Evolutionary conservation across 1,140 invertebrate genomes (phyloP).

Genomic region (Bilobella aurantiaca): DNA sequence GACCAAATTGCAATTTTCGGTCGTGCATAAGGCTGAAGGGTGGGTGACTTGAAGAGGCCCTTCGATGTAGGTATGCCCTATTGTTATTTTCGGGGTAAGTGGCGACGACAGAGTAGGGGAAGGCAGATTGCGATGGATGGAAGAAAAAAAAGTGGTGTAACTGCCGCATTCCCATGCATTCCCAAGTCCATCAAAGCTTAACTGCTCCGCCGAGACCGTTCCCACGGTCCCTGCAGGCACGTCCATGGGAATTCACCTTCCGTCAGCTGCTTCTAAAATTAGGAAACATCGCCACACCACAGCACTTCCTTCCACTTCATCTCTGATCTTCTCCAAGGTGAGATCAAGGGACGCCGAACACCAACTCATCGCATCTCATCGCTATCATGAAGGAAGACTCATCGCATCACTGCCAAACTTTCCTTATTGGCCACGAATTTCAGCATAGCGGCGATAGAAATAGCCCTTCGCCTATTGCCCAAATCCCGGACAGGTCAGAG

Average conservation of each 20-base stretch:
- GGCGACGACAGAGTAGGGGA: neutral
- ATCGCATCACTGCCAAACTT: neutral
- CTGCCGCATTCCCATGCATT: constrained; percentile 3
- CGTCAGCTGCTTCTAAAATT: constrained; percentile 3
- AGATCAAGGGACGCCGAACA: no score
- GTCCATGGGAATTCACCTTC: constrained; percentile 8
- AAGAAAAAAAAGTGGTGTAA: neutral
- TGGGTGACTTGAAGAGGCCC: no score
- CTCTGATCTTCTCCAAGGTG: neutral
- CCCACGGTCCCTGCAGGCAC: constrained; percentile 1
- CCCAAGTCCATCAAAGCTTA: neutral
- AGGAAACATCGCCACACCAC: neutral
- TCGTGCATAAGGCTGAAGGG: no score
- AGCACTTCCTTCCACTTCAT: neutral
- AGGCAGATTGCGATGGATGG: neutral
- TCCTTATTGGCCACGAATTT: neutral
- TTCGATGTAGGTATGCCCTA: no score
- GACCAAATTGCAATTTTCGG: no score
- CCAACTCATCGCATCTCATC: no score
- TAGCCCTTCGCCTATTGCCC: neutral
- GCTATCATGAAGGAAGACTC: neutral
- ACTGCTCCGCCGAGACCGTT: no score
- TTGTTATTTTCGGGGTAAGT: neutral
- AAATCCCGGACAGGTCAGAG: neutral
- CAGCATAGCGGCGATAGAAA: neutral